phyloP scores from a whole-genome alignment of 2,113 vertebrate species.

The Silurus asotus region DNA sequence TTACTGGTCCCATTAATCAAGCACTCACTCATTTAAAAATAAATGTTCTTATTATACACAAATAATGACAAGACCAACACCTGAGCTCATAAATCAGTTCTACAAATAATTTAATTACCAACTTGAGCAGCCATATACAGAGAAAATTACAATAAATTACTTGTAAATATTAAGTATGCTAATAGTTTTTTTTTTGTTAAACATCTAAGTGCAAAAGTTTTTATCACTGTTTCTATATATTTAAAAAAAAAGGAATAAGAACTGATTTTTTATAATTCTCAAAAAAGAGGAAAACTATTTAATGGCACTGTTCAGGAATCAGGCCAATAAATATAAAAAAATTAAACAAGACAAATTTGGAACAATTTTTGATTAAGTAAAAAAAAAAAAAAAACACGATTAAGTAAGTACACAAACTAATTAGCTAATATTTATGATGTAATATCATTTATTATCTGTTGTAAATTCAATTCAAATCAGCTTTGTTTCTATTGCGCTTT shows the following conservation, averaged over 20 bases:
- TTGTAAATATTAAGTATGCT: background rate
- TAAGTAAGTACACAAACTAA: no score
- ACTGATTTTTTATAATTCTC: background rate
- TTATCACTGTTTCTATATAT: background rate
- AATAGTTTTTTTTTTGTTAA: background rate
- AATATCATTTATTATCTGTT: no score
- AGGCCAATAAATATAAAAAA: background rate
- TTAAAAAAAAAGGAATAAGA: background rate
- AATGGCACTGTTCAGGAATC: background rate
- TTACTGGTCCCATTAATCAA: background rate
- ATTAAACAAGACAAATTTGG: background rate
- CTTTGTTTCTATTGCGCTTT: no score
- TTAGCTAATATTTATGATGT: no score
- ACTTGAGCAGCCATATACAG: background rate
- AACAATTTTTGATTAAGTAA: background rate
- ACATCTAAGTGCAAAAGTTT: background rate
- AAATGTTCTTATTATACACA: background rate
- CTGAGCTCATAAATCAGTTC: background rate
- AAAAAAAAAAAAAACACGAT: background rate
- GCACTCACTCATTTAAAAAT: background rate
- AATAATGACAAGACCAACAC: slow-evolving; percentile 1
- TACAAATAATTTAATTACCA: slow-evolving; percentile 3
- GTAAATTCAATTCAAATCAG: no score
- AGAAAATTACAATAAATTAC: background rate
- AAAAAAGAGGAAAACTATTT: background rate